Evolutionary conservation across 2,888 invertebrate genomes (phyloP).

Genomic region (Drosophila algonquin): DNA sequence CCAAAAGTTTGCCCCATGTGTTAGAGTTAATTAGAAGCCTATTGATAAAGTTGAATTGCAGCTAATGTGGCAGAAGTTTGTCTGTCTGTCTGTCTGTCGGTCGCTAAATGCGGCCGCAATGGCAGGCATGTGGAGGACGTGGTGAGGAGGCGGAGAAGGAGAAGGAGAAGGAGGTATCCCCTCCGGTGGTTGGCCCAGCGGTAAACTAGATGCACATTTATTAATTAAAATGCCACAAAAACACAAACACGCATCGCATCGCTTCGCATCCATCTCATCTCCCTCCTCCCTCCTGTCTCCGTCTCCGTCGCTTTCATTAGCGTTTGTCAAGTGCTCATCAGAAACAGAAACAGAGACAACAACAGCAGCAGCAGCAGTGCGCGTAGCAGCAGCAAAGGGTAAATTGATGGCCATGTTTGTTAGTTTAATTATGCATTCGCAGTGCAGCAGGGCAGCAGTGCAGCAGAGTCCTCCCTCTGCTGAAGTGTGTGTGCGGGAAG

Average conservation of each 20-base stretch:
- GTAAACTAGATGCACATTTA: constrained; percentile 49
- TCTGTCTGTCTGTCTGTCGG: constrained; percentile 6
- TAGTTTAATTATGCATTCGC: constrained; percentile 65
- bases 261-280: constrained; percentile 7
- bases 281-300: neutral
- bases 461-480: neutral
- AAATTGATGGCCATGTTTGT: constrained; percentile 56
- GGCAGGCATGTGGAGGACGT: neutral
- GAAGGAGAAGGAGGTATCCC: constrained; percentile 12
- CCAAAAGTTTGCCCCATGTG: constrained; percentile 23
- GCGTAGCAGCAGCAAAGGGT: neutral
- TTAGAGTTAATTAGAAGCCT: constrained; percentile 69
- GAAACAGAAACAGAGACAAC: constrained; percentile 33
- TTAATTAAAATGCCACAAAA: constrained; percentile 76
- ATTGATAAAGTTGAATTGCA: constrained; percentile 68
- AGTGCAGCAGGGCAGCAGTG: constrained; percentile 23
- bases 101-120: constrained; percentile 2
- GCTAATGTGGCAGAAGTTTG: constrained; percentile 52
- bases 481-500: constrained; percentile 16
- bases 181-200: constrained; percentile 37
- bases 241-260: constrained; percentile 30
- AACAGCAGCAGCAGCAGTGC: neutral
- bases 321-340: constrained; percentile 47
- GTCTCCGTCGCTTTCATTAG: constrained; percentile 46
- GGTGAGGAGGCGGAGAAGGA: neutral